Evolutionary conservation across 1,140 invertebrate species (phyloP).

Genomic region (Euura saliciscinereae): DNA sequence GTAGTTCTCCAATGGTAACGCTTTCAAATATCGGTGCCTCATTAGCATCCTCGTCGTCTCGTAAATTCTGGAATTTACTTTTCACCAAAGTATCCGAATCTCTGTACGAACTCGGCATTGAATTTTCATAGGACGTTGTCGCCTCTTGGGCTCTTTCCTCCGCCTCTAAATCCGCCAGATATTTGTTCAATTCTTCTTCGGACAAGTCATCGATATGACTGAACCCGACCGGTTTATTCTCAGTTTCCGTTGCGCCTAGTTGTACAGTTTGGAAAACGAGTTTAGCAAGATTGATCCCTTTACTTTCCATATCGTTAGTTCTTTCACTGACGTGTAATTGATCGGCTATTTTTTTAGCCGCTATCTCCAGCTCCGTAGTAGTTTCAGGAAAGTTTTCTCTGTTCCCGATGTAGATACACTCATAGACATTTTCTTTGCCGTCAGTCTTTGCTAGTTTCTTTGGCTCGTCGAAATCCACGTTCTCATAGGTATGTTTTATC

Average conservation of each 20-base stretch:
- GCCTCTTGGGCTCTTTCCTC: conserved; percentile 47
- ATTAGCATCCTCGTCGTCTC: conserved; percentile 48
- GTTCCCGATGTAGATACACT: conserved; percentile 41
- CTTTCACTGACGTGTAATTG: conserved; percentile 28
- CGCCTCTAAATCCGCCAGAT: conserved; percentile 63
- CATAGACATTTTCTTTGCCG: conserved; percentile 27
- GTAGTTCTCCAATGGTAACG: conserved; percentile 45
- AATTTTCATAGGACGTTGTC: conserved; percentile 36
- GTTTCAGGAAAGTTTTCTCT: conserved; percentile 38
- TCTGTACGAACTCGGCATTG: conserved; percentile 15
- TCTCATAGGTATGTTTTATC: conserved; percentile 43
- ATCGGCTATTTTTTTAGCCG: conserved; percentile 39
- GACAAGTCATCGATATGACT: conserved; percentile 57
- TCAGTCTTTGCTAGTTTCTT: conserved; percentile 21
- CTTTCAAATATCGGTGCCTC: conserved; percentile 50
- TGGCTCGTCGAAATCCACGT: conserved; percentile 37
- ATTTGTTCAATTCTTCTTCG: conserved; percentile 65
- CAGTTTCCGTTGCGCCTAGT: conserved; percentile 27
- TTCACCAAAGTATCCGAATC: conserved; percentile 8
- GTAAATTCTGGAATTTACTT: conserved; percentile 16
- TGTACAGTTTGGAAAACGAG: conserved; percentile 42
- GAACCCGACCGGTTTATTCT: conserved; percentile 41
- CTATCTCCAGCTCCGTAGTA: conserved; percentile 41
- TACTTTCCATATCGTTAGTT: conserved; percentile 23
- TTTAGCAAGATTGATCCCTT: conserved; percentile 32